phyloP scores from a whole-genome alignment of 2,797 vertebrate species.

The Chlorospingus semifuscus region DNA sequence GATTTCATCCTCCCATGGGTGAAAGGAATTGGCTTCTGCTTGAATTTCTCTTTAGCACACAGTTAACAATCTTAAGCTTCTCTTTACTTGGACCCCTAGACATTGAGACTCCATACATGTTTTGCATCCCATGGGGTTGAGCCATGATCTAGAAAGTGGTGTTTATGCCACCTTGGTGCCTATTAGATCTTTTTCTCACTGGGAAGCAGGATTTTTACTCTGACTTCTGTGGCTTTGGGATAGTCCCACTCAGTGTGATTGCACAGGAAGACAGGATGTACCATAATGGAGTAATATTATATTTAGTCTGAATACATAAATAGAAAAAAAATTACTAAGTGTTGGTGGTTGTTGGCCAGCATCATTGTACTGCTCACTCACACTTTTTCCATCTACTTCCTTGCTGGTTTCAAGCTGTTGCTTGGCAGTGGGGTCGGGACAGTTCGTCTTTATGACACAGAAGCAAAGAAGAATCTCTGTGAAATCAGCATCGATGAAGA shows the following conservation, averaged over 20 bases:
- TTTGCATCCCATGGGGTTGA: background rate
- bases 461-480: slow-evolving; percentile 97
- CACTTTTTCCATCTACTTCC: background rate
- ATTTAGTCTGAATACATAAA: background rate
- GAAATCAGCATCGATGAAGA: slow-evolving; percentile 92
- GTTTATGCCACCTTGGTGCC: background rate
- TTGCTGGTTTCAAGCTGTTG: slow-evolving; percentile 80
- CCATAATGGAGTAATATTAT: background rate
- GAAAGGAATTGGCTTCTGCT: background rate
- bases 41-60: background rate
- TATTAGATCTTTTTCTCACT: background rate
- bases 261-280: background rate
- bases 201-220: background rate
- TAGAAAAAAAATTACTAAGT: background rate
- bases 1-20: background rate
- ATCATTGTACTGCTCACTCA: background rate
- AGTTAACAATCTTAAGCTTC: background rate
- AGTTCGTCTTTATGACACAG: slow-evolving; percentile 93
- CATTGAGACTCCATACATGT: background rate
- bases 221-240: background rate
- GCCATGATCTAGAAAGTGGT: background rate
- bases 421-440: slow-evolving; percentile 93
- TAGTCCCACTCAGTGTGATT: background rate
- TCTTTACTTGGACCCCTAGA: background rate
- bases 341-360: background rate